Evolutionary conservation across 2,113 vertebrate genomes (phyloP).

Genomic region (Pseudopipra pipra): DNA sequence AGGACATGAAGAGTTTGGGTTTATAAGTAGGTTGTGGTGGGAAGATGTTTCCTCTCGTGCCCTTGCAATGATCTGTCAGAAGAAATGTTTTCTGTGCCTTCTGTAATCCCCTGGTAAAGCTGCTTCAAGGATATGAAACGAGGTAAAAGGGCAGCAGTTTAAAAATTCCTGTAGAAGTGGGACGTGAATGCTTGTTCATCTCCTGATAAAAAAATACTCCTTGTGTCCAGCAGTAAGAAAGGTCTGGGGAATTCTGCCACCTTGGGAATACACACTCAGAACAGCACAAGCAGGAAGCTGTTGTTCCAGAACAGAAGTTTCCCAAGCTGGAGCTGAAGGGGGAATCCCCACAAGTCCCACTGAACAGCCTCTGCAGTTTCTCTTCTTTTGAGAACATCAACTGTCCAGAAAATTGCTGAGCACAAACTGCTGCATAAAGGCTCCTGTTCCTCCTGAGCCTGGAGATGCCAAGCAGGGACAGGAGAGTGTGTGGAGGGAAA

Average conservation of each 20-base stretch:
- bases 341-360: neutral
- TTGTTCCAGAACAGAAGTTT: neutral
- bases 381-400: slow-evolving; percentile 30
- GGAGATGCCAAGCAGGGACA: neutral
- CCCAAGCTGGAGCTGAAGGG: neutral
- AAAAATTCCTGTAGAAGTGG: slow-evolving; percentile 17
- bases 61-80: neutral
- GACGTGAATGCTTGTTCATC: neutral
- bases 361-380: neutral
- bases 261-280: neutral
- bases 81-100: slow-evolving; percentile 19
- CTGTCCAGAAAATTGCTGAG: slow-evolving; percentile 52
- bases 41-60: neutral
- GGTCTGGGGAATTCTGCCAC: neutral
- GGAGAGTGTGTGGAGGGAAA: neutral
- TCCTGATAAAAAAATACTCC: neutral
- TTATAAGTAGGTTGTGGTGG: neutral
- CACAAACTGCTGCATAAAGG: slow-evolving; percentile 13
- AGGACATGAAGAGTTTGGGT: neutral
- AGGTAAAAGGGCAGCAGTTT: slow-evolving; percentile 25
- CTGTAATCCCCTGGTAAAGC: neutral
- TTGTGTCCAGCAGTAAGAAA: slow-evolving; percentile 5
- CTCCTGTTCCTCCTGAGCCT: neutral
- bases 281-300: neutral
- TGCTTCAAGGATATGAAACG: neutral